phyloP scores from a whole-genome alignment of 2,888 invertebrate genomes.

The Drosophila gaucha region DNA sequence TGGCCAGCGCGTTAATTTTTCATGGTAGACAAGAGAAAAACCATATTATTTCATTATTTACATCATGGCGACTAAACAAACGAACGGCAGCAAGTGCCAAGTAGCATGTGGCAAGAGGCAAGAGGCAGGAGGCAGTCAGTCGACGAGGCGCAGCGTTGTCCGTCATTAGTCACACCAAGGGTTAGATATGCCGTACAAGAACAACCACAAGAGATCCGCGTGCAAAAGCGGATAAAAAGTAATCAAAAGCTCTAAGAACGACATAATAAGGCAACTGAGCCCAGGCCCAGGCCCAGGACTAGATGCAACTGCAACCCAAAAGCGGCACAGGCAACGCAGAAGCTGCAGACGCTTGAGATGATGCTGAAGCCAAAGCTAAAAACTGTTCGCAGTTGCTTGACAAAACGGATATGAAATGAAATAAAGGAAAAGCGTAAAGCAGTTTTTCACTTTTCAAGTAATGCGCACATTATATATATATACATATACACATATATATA shows the following conservation, averaged over 20 bases:
- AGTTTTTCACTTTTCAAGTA: constrained; percentile 35
- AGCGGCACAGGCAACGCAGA: too few species aligned
- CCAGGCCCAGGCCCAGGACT: constrained; percentile 47
- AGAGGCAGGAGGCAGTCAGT: constrained; percentile 19
- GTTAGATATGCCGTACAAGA: constrained; percentile 47
- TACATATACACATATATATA: background rate
- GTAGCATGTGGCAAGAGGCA: constrained; percentile 26
- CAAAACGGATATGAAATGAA: constrained; percentile 77
- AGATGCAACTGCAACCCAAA: background rate
- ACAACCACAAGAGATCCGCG: constrained; percentile 57
- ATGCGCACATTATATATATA: background rate
- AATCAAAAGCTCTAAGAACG: constrained; percentile 78
- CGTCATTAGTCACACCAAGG: constrained; percentile 75
- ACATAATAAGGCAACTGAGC: constrained; percentile 76
- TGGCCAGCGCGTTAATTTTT: constrained; percentile 75
- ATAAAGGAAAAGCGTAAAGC: constrained; percentile 58
- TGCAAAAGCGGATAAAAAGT: constrained; percentile 76
- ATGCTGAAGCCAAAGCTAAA: constrained; percentile 13
- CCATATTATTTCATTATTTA: constrained; percentile 80
- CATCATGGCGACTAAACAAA: constrained; percentile 69
- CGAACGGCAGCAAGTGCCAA: constrained; percentile 15
- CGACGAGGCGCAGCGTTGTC: background rate
- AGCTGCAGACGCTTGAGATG: constrained; percentile 18
- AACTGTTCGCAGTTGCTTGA: constrained; percentile 52
- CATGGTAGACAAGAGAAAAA: constrained; percentile 72